phyloP scores from a whole-genome alignment of 2,113 vertebrate species.

The Pterocles gutturalis region DNA sequence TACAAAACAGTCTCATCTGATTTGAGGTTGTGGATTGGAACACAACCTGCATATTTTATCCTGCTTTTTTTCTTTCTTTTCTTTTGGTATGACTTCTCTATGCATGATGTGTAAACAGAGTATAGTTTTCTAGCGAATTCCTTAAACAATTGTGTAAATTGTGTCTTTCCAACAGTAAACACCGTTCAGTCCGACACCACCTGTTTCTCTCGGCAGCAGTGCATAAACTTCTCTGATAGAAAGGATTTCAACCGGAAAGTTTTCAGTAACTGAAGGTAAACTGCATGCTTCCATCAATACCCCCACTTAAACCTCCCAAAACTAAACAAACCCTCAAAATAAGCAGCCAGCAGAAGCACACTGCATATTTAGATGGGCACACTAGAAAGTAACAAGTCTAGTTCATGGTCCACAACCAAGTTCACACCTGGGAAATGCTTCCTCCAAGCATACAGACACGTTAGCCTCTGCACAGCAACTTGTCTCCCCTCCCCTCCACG shows the following conservation, averaged over 20 bases:
- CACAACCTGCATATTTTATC: not conserved
- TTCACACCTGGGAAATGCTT: fast-evolving
- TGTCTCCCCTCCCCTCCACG: not conserved
- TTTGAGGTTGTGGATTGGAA: not conserved
- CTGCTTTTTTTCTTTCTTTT: not conserved
- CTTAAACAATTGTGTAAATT: not conserved
- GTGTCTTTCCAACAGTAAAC: not conserved
- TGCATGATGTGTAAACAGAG: not conserved
- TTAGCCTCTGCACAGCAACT: not conserved
- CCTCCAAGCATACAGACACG: fast-evolving
- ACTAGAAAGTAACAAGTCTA: not conserved
- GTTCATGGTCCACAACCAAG: fast-evolving
- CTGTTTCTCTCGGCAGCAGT: not conserved
- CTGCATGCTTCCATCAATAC: not conserved
- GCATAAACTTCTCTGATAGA: not conserved
- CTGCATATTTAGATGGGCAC: not conserved
- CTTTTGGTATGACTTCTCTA: not conserved
- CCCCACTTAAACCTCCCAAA: not conserved
- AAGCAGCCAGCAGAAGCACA: not conserved
- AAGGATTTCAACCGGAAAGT: not conserved
- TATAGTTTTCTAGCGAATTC: not conserved
- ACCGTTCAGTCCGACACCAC: not conserved
- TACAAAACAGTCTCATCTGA: not conserved
- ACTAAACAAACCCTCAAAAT: not conserved
- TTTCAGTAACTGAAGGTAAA: not conserved